Base-by-base conservation (phyloP, 2,797 vertebrate species). In the Aplochiton taeniatus region DNA sequence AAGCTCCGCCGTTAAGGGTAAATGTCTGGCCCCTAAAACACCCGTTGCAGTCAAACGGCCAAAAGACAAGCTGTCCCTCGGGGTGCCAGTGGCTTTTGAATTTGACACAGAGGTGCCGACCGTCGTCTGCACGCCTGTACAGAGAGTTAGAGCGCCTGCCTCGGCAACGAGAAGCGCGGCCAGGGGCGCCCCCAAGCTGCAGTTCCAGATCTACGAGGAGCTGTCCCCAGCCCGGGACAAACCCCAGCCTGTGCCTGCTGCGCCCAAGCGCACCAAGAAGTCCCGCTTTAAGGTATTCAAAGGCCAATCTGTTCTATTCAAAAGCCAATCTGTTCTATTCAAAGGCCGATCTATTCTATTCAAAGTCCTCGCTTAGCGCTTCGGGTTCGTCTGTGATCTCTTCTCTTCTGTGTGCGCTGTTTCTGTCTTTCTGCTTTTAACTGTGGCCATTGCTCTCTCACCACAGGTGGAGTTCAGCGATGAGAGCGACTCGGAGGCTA, bases 401-500 rank as follows among this genome's bases (percentile, higher is more conserved):
- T 44, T 50, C 14, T 16, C 4, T 45, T 9, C 20, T 19, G 9
- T 53, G 59, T n/a, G n/a, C n/a, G n/a, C n/a, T 62, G 12, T 1
- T 44, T 42, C 20, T 47, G 4, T 48, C 44, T 13, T 4, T 19
- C 14, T 63, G 19, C 16, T 11, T n/a, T n/a, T n/a, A n/a, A n/a
- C n/a, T n/a, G n/a, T n/a, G n/a, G n/a, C n/a, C n/a, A n/a, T n/a
- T 31, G 31, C 6, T 66, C 8, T 75, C 52, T 44, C 49, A 14
- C 4, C 75, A n/a, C 76, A 97, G 96, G 90, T 95, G 71, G 89
- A 83, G 0, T 98, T 97, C 74, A 97, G 94, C 0, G 96, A 98
- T 20, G 95, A 96, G 77, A 96, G 96, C n/a, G 95, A 96, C 17
- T 0, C 70, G 0, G 96, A 98, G 57, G 61, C 65, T 0, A 69